Percentiles rank a stretch among this genome's conserved stretches.
These are phyloP conservation scores for Notothenia rossii DNA, from an alignment of 2,113 vertebrate species.

Conservation along the genomic window DNA sequence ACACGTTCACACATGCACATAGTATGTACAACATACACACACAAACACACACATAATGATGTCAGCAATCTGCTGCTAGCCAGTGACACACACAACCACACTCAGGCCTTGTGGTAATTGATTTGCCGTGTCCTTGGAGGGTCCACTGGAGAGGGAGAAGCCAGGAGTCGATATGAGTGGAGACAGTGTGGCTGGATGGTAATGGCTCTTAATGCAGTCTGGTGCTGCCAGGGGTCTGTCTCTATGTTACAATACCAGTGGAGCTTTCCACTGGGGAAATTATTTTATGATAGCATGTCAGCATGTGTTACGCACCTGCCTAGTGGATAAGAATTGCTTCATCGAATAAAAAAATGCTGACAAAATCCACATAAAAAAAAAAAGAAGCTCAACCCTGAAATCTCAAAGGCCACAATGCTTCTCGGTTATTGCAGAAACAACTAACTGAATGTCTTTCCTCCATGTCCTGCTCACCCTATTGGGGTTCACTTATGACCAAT, in stretches of 20 bases:
- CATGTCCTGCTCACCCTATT: too few relatives aligned
- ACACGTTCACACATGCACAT: conserved; percentile 13
- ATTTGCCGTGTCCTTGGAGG: conserved; percentile 55
- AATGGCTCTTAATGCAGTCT: conserved; percentile 59
- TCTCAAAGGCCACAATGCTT: neutral
- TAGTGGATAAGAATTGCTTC: neutral
- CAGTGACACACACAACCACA: conserved; percentile 18
- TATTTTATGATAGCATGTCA: conserved; percentile 23
- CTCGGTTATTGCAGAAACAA: neutral
- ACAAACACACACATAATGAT: neutral
- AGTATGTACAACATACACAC: neutral
- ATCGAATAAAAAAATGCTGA: neutral
- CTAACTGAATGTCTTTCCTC: neutral
- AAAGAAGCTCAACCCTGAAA: neutral
- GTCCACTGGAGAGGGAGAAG: conserved; percentile 30
- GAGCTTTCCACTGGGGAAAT: conserved; percentile 25
- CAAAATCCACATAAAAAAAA: neutral
- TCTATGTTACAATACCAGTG: conserved; percentile 29
- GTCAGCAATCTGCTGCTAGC: conserved; percentile 10
- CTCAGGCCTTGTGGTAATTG: conserved; percentile 54
- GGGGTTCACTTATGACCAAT: too few relatives aligned
- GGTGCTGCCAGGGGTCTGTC: conserved; percentile 14
- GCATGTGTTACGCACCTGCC: neutral
- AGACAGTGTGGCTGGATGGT: conserved; percentile 64
- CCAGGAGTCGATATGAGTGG: conserved; percentile 67